These are phyloP conservation scores for Erythrocercus mccallii DNA, from an alignment of 2,113 vertebrate genomes.

Conservation along the genomic window DNA sequence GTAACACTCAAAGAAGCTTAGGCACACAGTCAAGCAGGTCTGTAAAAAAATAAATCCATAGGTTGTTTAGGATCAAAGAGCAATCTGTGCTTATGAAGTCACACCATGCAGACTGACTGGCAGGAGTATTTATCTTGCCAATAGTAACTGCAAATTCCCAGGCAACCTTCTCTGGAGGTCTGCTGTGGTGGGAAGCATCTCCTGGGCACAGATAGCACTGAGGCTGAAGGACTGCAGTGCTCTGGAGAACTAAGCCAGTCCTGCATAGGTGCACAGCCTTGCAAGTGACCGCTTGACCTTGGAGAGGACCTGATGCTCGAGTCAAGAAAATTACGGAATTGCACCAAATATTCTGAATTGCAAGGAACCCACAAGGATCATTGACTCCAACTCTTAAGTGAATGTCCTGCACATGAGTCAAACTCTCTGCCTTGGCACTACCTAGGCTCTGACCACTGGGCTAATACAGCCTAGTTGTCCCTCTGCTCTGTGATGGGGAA, in stretches of 20 bases:
- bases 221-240: not conserved
- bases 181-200: not conserved
- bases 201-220: not conserved
- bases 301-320: not conserved
- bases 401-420: not conserved
- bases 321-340: not conserved
- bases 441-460: not conserved
- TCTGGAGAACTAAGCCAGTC: not conserved
- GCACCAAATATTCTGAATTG: too few species aligned
- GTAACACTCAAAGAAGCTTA: not conserved
- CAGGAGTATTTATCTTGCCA: not conserved
- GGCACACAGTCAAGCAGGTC: not conserved
- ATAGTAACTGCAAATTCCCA: not conserved
- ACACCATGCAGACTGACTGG: not conserved
- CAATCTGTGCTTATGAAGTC: not conserved
- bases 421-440: fast-evolving
- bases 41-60: not conserved
- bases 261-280: fast-evolving
- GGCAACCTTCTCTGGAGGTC: not conserved
- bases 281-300: not conserved
- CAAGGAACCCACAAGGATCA: not conserved
- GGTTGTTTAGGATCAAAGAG: not conserved
- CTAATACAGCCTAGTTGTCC: fast-evolving
- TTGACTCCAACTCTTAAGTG: not conserved
- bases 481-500: not conserved